phyloP scores from a whole-genome alignment of 2,888 invertebrate species.

The Stegophylla sp. region DNA sequence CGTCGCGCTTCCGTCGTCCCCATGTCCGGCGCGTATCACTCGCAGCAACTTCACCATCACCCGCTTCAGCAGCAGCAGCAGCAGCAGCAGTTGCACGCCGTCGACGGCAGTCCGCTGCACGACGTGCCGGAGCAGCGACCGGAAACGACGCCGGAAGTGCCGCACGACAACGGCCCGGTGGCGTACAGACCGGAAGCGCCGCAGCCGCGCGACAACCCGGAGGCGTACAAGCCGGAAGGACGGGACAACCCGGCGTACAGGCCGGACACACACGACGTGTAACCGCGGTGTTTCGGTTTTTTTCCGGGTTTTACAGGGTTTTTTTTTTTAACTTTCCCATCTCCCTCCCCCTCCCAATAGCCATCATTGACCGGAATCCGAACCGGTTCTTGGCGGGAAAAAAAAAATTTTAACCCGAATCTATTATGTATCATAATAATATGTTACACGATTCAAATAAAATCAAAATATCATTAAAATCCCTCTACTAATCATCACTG shows the following conservation, averaged over 20 bases:
- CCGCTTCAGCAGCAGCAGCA: neutral
- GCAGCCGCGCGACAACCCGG: neutral
- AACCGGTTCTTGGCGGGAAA: too few species aligned
- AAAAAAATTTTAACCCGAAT: too few species aligned
- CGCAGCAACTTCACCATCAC: too few species aligned
- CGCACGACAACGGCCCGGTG: neutral
- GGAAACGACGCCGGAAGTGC: neutral
- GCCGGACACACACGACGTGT: slow-evolving; percentile 22
- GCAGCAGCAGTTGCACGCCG: slow-evolving; percentile 14
- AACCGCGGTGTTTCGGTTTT: neutral
- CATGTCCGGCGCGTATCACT: neutral
- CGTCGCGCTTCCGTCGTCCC: slow-evolving; percentile 18
- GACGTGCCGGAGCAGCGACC: too few species aligned
- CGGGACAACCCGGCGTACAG: slow-evolving; percentile 32
- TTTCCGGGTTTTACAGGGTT: too few species aligned
- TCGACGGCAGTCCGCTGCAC: neutral
- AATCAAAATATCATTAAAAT: too few species aligned
- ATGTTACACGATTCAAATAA: too few species aligned
- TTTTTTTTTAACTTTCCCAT: neutral
- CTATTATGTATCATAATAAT: too few species aligned
- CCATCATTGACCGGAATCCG: neutral
- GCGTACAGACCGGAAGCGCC: neutral
- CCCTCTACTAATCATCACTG: too few species aligned
- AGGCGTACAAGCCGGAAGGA: neutral
- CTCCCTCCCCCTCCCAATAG: too few species aligned